Base-by-base conservation (phyloP, 2,888 invertebrate species). In the Tolmerus cingulatus region DNA sequence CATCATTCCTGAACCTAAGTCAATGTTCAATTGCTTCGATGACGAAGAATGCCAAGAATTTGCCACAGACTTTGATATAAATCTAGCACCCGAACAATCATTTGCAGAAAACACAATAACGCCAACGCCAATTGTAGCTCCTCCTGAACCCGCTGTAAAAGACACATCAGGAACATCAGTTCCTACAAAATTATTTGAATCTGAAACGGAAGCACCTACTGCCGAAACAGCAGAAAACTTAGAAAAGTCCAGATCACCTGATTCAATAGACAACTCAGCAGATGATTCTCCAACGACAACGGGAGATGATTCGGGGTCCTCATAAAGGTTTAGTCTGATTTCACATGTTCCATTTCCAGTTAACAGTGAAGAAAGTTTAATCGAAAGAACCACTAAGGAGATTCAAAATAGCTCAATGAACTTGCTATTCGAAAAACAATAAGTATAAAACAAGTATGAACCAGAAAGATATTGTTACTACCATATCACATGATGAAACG, bases 401-500 rank as follows among this genome's bases (percentile, higher is more conserved):
- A 27, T 37, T 37, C 34, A 74, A 74, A 74, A 84, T 30, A 85
- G 85, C 74, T 85, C 85, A 85, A 85, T 85, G 19, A 82, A 57
- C 19, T 74, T 74, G 40, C 85, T 85, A 85, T 46, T 74, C 27
- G 46, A 74, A 37, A 85, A 85, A 85, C 74, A 74, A 85, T 74
- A 84, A 57, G 74, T 66, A 46, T 37, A 85, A n/a, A 27, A 57
- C 27, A 84, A 57, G 74, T 66, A 46, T 37, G 74, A 27, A 57
- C 27, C 85, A 43, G 85, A 66, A 27, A 66, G 66, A 74, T 85
- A 85, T 74, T 85, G 74, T 85, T 85, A 43, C 74, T 74, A 85
- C 74, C 85, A 85, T 85, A 85, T 85, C 85, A 85, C 74, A 46
- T 40, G 43, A 74, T 85, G 46, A 85, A 74, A 85, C 74, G 57